Percentiles rank a stretch among this genome's conserved stretches.
These are phyloP conservation scores for Sicus ferrugineus DNA, from an alignment of 2,888 invertebrate species.

Conservation along the genomic window DNA sequence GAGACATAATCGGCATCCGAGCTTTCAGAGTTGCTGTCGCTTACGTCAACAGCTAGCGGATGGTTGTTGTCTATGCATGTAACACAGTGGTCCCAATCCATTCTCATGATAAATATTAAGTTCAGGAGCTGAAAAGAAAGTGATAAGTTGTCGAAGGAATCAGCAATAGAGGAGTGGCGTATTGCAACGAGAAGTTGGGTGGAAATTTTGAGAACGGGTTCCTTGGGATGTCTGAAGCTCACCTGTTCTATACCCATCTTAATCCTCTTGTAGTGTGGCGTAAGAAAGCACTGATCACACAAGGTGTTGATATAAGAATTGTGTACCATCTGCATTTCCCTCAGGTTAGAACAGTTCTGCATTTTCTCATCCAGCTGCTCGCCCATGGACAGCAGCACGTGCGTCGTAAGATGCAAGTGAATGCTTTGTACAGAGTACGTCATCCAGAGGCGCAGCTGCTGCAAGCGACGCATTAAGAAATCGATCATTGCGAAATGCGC, in stretches of 20 bases:
- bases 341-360: constrained; percentile 50
- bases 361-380: constrained; percentile 56
- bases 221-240: constrained; percentile 7
- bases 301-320: constrained; percentile 57
- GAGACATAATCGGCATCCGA: constrained; percentile 45
- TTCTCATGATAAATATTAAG: constrained; percentile 55
- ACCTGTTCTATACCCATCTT: constrained; percentile 56
- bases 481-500: constrained; percentile 54
- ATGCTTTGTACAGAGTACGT: constrained; percentile 67
- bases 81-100: constrained; percentile 58
- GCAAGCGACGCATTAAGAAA: constrained; percentile 64
- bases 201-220: too few species aligned
- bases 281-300: constrained; percentile 56
- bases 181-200: too few species aligned
- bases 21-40: constrained; percentile 41
- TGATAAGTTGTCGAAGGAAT: too few species aligned
- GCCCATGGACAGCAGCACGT: constrained; percentile 61
- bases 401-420: constrained; percentile 67
- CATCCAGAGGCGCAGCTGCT: constrained; percentile 68
- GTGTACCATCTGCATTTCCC: constrained; percentile 58
- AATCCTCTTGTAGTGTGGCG: constrained; percentile 45
- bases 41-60: constrained; percentile 37
- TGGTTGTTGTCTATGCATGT: constrained; percentile 48
- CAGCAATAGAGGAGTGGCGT: too few species aligned
- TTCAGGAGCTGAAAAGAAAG: constrained; percentile 55